Percentiles rank a stretch among this genome's conserved stretches.
phyloP scores from a whole-genome alignment of 2,797 vertebrate species.

The Lacerta agilis region DNA sequence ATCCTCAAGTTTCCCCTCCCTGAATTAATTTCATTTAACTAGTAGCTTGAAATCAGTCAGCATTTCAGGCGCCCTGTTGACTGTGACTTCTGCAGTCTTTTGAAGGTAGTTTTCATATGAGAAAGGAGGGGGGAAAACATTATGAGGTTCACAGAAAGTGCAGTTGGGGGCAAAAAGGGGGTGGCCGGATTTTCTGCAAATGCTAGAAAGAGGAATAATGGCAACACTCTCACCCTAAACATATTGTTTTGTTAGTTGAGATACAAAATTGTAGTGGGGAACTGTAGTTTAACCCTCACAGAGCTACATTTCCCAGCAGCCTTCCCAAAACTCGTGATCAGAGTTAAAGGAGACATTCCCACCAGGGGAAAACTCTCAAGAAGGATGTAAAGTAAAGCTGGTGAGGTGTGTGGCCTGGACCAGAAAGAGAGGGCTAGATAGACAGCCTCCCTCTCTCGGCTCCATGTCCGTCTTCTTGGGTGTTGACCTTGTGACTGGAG shows the following conservation, averaged over 20 bases:
- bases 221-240: background rate
- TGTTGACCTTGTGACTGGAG: background rate
- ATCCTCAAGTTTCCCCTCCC: background rate
- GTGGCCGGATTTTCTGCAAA: no score
- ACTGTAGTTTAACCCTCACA: background rate
- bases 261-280: background rate
- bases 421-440: background rate
- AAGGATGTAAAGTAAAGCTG: no score
- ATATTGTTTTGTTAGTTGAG: background rate
- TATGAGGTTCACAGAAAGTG: background rate
- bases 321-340: no score
- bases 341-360: no score
- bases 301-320: no score
- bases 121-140: background rate
- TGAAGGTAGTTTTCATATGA: background rate
- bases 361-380: background rate
- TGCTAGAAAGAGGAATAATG: background rate
- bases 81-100: background rate
- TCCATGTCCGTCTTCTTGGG: background rate
- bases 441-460: background rate
- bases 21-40: background rate
- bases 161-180: no score
- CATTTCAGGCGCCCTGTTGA: background rate
- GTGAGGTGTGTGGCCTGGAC: no score
- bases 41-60: background rate